A percentile compares a stretch with the other conserved stretches of the same genome.
phyloP scores from a whole-genome alignment of 2,797 vertebrate genomes.

The Amphiprion clarkii region DNA sequence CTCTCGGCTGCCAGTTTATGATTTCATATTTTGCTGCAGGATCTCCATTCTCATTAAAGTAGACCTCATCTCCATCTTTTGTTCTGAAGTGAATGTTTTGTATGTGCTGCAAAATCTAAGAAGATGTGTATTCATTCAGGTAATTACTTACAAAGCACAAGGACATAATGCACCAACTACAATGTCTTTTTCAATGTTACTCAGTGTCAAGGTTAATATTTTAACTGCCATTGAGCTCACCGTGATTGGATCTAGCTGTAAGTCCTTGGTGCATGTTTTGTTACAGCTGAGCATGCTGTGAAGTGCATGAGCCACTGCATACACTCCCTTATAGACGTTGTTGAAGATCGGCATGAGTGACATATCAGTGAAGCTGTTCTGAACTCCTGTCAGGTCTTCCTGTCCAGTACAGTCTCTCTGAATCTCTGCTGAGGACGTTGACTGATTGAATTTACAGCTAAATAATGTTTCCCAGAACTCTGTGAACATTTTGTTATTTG shows the following conservation, averaged over 20 bases:
- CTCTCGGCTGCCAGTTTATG: slow-evolving; percentile 79
- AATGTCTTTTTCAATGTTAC: too few relatives aligned
- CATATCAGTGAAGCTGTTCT: slow-evolving; percentile 79
- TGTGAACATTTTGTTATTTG: slow-evolving; percentile 69
- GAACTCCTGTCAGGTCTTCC: slow-evolving; percentile 63
- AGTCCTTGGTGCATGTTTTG: slow-evolving; percentile 58
- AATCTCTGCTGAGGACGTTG: not conserved
- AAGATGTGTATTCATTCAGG: not conserved
- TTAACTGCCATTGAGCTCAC: slow-evolving; percentile 50
- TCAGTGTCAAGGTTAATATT: too few relatives aligned
- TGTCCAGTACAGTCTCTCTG: slow-evolving; percentile 67
- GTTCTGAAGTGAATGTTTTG: slow-evolving; percentile 72
- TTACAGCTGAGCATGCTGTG: slow-evolving; percentile 69
- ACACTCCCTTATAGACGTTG: slow-evolving; percentile 81
- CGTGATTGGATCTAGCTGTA: slow-evolving; percentile 57
- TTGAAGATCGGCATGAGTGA: slow-evolving; percentile 80
- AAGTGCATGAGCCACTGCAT: slow-evolving; percentile 76
- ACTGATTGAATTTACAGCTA: slow-evolving; percentile 51
- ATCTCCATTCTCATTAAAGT: slow-evolving; percentile 81
- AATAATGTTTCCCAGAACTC: slow-evolving; percentile 80
- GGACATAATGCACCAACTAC: too few relatives aligned
- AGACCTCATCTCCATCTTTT: slow-evolving; percentile 80
- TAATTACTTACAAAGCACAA: not conserved
- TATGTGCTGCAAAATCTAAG: slow-evolving; percentile 76
- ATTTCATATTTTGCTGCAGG: slow-evolving; percentile 81